These are phyloP conservation scores for Pica pica DNA, from an alignment of 2,113 vertebrate genomes.

Conservation along the genomic window DNA sequence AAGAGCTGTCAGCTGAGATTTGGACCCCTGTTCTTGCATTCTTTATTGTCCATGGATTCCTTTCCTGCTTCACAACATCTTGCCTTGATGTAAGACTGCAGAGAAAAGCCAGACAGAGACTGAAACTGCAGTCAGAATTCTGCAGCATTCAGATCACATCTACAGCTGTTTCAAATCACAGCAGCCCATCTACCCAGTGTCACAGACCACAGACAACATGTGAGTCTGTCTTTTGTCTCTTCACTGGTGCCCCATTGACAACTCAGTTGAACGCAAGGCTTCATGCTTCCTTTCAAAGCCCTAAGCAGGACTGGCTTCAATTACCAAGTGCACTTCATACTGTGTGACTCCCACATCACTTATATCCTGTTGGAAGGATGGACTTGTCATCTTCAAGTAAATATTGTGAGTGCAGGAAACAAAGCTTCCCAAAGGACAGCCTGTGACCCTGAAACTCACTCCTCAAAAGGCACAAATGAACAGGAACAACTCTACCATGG, in stretches of 20 bases:
- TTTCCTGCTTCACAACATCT: background rate
- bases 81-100: background rate
- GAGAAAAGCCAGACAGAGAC: background rate
- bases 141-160: background rate
- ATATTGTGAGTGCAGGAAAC: background rate
- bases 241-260: background rate
- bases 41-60: background rate
- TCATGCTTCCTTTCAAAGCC: background rate
- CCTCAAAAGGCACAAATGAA: background rate
- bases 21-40: background rate
- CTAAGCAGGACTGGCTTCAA: background rate
- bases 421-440: background rate
- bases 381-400: background rate
- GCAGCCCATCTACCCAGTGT: background rate
- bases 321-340: background rate
- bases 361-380: background rate
- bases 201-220: background rate
- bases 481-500: background rate
- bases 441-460: background rate
- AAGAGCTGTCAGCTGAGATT: background rate
- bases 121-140: background rate
- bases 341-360: background rate
- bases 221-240: background rate
- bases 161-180: slow-evolving; percentile 20
- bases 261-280: background rate